Percentiles rank a stretch among this genome's conserved stretches.
Evolutionary conservation across 2,797 vertebrate species (phyloP).

Genomic region (Acestrorhynchus altus): DNA sequence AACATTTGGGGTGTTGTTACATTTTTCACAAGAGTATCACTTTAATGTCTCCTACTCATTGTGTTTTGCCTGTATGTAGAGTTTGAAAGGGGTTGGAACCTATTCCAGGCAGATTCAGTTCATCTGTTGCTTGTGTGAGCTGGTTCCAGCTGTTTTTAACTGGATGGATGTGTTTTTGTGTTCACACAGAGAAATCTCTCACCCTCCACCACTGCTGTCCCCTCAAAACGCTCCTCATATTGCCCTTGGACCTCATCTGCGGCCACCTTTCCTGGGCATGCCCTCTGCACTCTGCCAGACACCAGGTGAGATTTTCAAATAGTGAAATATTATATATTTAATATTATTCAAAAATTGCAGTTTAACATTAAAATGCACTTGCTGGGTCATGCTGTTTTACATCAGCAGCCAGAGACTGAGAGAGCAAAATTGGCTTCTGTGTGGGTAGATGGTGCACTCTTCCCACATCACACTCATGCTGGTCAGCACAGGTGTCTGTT

Average conservation of each 20-base stretch:
- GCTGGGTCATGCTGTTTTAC: too few species aligned
- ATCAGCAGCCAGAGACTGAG: too few species aligned
- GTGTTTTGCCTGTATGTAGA: too few species aligned
- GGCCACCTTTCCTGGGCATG: slow-evolving; percentile 93
- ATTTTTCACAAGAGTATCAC: not conserved
- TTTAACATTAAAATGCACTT: too few species aligned
- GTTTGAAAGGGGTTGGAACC: not conserved
- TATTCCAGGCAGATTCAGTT: too few species aligned
- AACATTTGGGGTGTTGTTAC: not conserved
- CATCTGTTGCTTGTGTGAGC: not conserved
- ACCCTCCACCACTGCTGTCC: slow-evolving; percentile 90
- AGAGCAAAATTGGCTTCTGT: too few species aligned
- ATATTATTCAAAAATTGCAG: too few species aligned
- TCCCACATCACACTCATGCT: too few species aligned
- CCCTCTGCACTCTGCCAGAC: slow-evolving; percentile 93
- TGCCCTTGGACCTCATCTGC: slow-evolving; percentile 90
- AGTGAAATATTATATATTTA: too few species aligned
- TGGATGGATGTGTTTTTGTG: slow-evolving; percentile 34
- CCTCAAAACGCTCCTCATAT: slow-evolving; percentile 93
- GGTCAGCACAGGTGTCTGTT: too few species aligned
- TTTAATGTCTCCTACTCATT: not conserved
- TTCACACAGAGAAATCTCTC: slow-evolving; percentile 83
- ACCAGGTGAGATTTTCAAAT: slow-evolving; percentile 89
- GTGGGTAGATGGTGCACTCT: too few species aligned
- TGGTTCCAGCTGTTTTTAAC: slow-evolving; percentile 7